phyloP scores from a whole-genome alignment of 2,113 vertebrate genomes.

The Oxyruncus cristatus region DNA sequence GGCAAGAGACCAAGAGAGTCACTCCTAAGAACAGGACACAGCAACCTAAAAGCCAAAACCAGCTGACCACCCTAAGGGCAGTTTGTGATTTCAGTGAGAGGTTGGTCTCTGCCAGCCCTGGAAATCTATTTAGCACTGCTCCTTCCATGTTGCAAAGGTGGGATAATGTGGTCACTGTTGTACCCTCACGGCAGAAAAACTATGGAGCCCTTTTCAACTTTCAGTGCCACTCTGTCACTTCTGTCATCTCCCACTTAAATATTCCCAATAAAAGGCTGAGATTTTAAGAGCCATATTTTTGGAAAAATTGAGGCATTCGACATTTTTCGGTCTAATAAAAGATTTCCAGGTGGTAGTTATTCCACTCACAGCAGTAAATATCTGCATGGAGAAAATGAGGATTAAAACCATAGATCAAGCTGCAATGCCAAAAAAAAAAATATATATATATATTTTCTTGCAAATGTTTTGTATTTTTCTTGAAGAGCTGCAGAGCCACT shows the following conservation, averaged over 20 bases:
- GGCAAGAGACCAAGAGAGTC: neutral
- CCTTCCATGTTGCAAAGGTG: neutral
- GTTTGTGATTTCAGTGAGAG: neutral
- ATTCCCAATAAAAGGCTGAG: neutral
- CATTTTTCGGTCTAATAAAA: slow-evolving; percentile 32
- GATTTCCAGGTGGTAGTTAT: slow-evolving; percentile 48
- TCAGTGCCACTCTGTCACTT: neutral
- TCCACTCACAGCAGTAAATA: slow-evolving; percentile 35
- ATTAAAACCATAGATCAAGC: neutral
- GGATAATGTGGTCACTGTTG: accelerated
- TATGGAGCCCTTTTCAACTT: neutral
- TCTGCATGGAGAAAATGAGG: neutral
- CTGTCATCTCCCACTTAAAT: neutral
- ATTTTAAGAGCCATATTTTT: slow-evolving; percentile 50
- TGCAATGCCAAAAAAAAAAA: neutral
- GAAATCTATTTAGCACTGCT: neutral
- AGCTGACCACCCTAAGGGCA: neutral
- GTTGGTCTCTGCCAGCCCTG: neutral
- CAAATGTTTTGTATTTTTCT: slow-evolving; percentile 46
- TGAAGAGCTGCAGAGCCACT: slow-evolving; percentile 34
- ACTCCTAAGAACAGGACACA: neutral
- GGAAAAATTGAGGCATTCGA: slow-evolving; percentile 51
- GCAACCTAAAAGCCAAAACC: neutral
- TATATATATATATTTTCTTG: neutral
- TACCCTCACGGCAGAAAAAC: neutral